phyloP scores from a whole-genome alignment of 1,140 invertebrate genomes.

The Octopus sinensis region DNA sequence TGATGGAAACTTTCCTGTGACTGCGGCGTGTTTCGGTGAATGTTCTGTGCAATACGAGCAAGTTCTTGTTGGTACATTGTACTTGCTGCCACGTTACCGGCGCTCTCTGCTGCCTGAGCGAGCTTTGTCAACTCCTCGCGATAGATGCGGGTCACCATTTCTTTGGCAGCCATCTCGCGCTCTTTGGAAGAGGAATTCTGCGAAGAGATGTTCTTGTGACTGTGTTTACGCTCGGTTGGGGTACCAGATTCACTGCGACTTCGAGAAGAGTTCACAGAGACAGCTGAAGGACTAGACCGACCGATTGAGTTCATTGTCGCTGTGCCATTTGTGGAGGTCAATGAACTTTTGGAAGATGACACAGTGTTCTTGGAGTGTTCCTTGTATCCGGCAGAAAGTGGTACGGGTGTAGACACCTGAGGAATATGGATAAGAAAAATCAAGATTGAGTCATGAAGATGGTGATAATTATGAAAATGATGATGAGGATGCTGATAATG shows the following conservation, averaged over 20 bases:
- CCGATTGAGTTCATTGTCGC: constrained; percentile 9
- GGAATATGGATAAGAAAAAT: no score
- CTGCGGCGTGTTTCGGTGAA: constrained; percentile 21
- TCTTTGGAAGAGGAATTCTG: constrained; percentile 19
- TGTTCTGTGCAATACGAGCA: constrained; percentile 38
- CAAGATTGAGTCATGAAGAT: no score
- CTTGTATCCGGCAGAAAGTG: neutral
- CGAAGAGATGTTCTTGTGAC: neutral
- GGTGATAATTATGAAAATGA: no score
- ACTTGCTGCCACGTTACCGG: constrained; percentile 65
- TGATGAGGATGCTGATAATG: no score
- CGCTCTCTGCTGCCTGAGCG: constrained; percentile 65
- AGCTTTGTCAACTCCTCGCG: constrained; percentile 92
- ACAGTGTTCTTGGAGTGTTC: constrained; percentile 7
- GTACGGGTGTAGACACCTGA: neutral
- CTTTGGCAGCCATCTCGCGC: constrained; percentile 66
- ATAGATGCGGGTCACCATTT: constrained; percentile 94
- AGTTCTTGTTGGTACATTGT: constrained; percentile 66
- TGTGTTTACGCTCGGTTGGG: neutral
- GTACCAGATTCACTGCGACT: constrained; percentile 14
- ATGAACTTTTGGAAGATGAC: neutral
- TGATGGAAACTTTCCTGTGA: constrained; percentile 31
- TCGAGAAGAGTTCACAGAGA: constrained; percentile 6
- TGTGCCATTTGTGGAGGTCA: neutral
- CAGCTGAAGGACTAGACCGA: constrained; percentile 16